Conservation (phyloP, 2,113 vertebrate genomes). For the Ochotona curzoniae region DNA sequence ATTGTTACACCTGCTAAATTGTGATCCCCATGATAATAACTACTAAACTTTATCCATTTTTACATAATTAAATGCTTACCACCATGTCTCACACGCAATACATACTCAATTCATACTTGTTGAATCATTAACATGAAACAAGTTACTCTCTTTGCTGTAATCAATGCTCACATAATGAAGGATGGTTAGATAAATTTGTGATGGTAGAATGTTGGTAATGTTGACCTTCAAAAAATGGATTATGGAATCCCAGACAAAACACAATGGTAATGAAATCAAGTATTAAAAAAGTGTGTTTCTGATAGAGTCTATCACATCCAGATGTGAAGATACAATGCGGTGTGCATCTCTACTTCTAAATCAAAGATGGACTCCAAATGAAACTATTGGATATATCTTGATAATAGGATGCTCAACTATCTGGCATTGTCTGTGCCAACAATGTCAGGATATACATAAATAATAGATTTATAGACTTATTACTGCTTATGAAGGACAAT, state of each 20-base stretch:
- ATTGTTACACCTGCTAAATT: not conserved
- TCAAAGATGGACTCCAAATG: no score
- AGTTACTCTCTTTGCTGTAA: not conserved
- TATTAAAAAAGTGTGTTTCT: not conserved
- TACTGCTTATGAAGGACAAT: no score
- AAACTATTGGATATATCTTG: no score
- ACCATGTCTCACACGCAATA: not conserved
- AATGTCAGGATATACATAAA: no score
- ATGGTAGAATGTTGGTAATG: not conserved
- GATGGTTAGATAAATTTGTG: not conserved
- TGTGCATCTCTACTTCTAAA: no score
- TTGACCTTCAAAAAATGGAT: not conserved
- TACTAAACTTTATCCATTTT: not conserved
- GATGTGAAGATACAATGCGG: no score
- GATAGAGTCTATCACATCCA: no score
- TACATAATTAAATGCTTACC: not conserved
- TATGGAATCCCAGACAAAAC: conserved; percentile 5
- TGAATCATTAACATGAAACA: not conserved
- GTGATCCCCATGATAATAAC: not conserved
- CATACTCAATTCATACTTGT: not conserved
- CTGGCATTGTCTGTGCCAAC: no score
- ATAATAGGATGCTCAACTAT: no score
- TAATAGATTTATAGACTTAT: no score
- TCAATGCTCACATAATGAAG: conserved; percentile 16
- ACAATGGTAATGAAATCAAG: not conserved